Evolutionary conservation across 2,797 vertebrate genomes (phyloP), one percentile per base, ranked within the genome.

Genomic region (Lepus townsendii): DNA sequence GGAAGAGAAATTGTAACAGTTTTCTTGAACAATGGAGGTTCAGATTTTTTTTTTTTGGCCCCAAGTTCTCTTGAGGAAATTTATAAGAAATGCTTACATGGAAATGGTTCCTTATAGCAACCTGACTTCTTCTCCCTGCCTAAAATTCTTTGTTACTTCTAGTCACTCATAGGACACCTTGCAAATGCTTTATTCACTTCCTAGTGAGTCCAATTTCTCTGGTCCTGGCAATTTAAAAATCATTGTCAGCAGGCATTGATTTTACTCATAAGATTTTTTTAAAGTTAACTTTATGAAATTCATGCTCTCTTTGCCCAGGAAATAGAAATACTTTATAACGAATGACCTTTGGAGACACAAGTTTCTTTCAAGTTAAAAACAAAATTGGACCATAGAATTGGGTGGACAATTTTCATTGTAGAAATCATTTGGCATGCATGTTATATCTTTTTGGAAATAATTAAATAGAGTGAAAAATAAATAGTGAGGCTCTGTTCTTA

Each of bases 401-500:
- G 66, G 20, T 85, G 52, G 13, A 68, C 47, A 86, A 5, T 32
- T 71, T 35, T 91, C 50, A 82, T 54, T 60, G 4, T 68, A 57
- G 38, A 85, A 96, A 86, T 72, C 22, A 92, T 71, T 93, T 96
- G 78, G 69, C 57, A 38, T 79, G 52, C 63, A 7, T 38, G 35
- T 79, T 71, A 80, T 83, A 65, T 83, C 9, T 66, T 86, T 96
- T 90, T 83, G 75, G 93, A 86, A 95, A 92, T 69, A 92, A 75
- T 95, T 95, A 82, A 88, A 71, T n/a, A 83, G 66, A 62, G 66
- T 75, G 80, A 42, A 60, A 86, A 86, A 78, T 57, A 88, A 91
- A 75, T 52, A 83, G 88, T 69, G n/a, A 88, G 92, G 93, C 93
- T 83, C 2, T 57, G 66, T 90, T 93, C 88, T 95, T 95, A 93